Conservation (phyloP, 2,888 invertebrate genomes). For the Plusia festucae region DNA sequence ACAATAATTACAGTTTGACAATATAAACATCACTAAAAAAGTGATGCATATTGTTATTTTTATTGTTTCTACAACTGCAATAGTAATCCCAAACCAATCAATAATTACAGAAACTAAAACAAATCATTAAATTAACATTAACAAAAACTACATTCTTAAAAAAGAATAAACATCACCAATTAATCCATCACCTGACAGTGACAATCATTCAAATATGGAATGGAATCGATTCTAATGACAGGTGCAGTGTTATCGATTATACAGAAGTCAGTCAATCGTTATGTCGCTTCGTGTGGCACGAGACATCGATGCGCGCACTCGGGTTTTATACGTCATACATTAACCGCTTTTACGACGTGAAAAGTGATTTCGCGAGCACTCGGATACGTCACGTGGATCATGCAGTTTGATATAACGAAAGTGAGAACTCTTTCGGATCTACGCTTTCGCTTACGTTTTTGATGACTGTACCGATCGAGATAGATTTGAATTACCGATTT, state of each 20-base stretch:
- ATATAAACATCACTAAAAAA: background rate
- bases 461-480: conserved; percentile 7
- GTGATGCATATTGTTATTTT: background rate
- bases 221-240: conserved; percentile 38
- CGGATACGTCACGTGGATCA: conserved; percentile 18
- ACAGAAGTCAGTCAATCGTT: conserved; percentile 40
- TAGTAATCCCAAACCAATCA: background rate
- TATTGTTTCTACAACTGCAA: background rate
- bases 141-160: background rate
- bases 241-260: conserved; percentile 54
- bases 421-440: conserved; percentile 28
- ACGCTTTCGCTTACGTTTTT: conserved; percentile 2
- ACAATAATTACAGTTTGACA: background rate
- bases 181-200: conserved; percentile 15
- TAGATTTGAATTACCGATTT: conserved; percentile 1
- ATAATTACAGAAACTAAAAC: background rate
- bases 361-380: conserved; percentile 47
- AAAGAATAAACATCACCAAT: conserved; percentile 16
- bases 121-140: background rate
- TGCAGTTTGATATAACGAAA: conserved; percentile 32
- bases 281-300: conserved; percentile 51
- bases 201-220: conserved; percentile 13
- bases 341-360: conserved; percentile 40
- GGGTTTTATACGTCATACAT: conserved; percentile 42
- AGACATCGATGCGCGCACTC: conserved; percentile 35